Percentiles rank a stretch among this genome's conserved stretches.
Evolutionary conservation across 2,113 vertebrate species (phyloP).

Genomic region (Lophochroa leadbeateri): DNA sequence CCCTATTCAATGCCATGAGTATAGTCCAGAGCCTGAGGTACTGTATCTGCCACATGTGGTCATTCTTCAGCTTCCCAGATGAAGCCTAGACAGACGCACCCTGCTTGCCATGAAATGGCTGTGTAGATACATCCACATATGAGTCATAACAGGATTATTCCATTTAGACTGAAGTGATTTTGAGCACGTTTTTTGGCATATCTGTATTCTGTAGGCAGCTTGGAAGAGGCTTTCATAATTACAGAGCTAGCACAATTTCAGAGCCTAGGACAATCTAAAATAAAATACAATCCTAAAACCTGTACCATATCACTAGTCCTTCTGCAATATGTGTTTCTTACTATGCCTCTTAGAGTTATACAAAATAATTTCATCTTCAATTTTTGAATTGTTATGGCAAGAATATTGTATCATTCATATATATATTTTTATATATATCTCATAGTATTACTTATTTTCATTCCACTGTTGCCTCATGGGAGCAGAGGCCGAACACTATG

Average conservation of each 20-base stretch:
- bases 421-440: background rate
- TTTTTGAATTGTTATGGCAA: background rate
- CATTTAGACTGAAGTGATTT: background rate
- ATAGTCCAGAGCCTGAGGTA: background rate
- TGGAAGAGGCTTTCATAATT: background rate
- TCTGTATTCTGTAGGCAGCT: background rate
- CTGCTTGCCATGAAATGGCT: background rate
- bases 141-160: background rate
- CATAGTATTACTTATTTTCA: background rate
- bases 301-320: background rate
- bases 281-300: background rate
- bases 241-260: background rate
- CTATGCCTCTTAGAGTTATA: background rate
- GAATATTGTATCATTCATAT: background rate
- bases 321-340: background rate
- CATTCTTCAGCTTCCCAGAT: background rate
- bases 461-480: background rate
- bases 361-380: background rate
- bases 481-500: too few species aligned
- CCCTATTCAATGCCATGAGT: background rate
- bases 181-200: background rate
- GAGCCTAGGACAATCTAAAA: background rate
- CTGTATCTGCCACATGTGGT: background rate
- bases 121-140: background rate
- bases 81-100: background rate